Base-by-base conservation (phyloP, 1,140 invertebrate genomes). In the Pogonus chalceus region DNA sequence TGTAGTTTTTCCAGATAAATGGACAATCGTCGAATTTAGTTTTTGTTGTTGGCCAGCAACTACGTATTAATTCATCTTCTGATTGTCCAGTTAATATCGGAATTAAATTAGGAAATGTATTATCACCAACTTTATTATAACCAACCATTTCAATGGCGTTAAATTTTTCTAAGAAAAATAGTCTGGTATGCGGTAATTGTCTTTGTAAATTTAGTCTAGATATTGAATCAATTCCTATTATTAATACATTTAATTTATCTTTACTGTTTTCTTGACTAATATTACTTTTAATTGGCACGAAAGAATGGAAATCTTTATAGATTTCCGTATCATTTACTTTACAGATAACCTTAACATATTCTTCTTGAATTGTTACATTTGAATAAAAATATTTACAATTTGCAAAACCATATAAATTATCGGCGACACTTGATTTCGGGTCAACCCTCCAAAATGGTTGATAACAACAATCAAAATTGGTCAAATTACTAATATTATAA, bases 221-320 rank as follows among this genome's bases (percentile, higher is more conserved):
- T 1, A 93, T 79, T 0, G 88, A 84, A 65, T 94, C 91, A 14
- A 95, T 76, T 0, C 92, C 92, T n/a, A 94, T 66, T 10, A 95
- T 73, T 20, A 94, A 72, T 0, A 96, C 76, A 58, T 81, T 86
- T 9, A 78, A 4, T 21, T 43, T 52, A n/a, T n/a, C n/a, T n/a
- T n/a, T n/a, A n/a, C n/a, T n/a, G 54, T 2, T 35, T 54, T 39
- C 56, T n/a, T n/a, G n/a, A n/a, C n/a, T n/a, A n/a, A n/a, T n/a
- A n/a, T n/a, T n/a, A 55, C 20, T 26, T 57, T 79, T 80, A 14
- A 76, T 73, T 1, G 77, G 76, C 3, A 78, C 74, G 62, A 87
- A 88, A 16, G 82, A 73, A 60, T 84, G 83, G 58, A 79, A 85
- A 58, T 88, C 83, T 60, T 78, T 75, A 60, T 85, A 85, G 35